Evolutionary conservation across 2,888 invertebrate species (phyloP).

Genomic region (Macrosiphum euphorbiae): DNA sequence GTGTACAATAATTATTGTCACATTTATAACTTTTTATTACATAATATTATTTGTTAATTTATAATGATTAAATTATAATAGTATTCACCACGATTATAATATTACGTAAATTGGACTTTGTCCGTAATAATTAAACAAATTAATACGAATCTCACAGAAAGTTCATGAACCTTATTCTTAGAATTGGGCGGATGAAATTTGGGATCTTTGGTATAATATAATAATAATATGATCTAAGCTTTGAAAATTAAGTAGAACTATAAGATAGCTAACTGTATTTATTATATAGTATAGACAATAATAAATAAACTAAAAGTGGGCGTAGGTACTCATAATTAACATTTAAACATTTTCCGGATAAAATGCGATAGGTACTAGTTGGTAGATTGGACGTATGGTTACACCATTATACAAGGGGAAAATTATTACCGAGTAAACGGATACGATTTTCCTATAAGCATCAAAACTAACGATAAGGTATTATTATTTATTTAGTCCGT

Average conservation of each 20-base stretch:
- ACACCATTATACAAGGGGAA: neutral
- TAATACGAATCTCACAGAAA: neutral
- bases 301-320: neutral
- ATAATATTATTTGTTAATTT: neutral
- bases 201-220: neutral
- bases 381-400: no score
- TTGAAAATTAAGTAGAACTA: neutral
- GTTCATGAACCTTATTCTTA: neutral
- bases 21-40: neutral
- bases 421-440: neutral
- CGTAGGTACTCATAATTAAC: neutral
- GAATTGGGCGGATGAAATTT: neutral
- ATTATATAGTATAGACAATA: neutral
- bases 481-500: neutral
- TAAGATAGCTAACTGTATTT: neutral
- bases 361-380: neutral
- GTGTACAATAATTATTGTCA: neutral
- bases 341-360: neutral
- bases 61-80: neutral
- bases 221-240: no score
- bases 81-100: neutral
- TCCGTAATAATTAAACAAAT: neutral
- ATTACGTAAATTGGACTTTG: neutral
- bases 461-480: neutral
- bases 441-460: neutral